phyloP scores from a whole-genome alignment of 2,797 vertebrate genomes.

The Sciaenops ocellatus region DNA sequence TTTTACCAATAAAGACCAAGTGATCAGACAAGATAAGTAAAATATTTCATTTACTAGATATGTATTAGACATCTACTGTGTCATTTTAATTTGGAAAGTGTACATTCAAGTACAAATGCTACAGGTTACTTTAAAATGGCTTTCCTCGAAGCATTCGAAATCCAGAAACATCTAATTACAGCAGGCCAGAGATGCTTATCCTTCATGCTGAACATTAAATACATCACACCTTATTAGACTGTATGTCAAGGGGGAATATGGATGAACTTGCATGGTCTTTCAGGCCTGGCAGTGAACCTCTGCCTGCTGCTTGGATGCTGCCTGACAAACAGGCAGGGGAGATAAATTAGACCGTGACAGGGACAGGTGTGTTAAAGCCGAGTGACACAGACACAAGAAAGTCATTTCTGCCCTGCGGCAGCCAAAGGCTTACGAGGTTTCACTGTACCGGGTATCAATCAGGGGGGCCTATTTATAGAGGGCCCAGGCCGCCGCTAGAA shows the following conservation, averaged over 20 bases:
- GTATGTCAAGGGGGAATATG: constrained; percentile 7
- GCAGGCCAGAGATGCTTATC: neutral
- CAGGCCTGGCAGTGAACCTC: constrained; percentile 14
- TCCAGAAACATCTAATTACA: constrained; percentile 17
- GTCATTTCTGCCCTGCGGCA: constrained; percentile 74
- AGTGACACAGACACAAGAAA: constrained; percentile 70
- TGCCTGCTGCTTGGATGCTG: constrained; percentile 37
- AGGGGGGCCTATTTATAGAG: constrained; percentile 82
- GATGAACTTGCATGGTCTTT: constrained; percentile 11
- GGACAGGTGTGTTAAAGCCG: constrained; percentile 68
- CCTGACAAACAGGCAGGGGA: constrained; percentile 47
- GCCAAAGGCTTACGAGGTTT: constrained; percentile 69
- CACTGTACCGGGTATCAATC: constrained; percentile 76
- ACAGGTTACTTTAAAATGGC: neutral
- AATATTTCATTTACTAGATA: neutral
- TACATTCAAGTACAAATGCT: neutral
- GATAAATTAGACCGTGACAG: constrained; percentile 62
- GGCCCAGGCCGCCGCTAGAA: constrained; percentile 62
- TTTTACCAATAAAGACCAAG: neutral
- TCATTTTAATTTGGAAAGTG: neutral
- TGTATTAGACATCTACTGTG: neutral
- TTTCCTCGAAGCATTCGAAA: neutral
- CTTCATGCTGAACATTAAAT: constrained; percentile 50
- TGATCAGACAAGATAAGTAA: neutral
- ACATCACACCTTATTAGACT: constrained; percentile 45